These are phyloP conservation scores for Pangasius krempfi DNA, from an alignment of 2,797 vertebrate genomes.

Conservation along the genomic window DNA sequence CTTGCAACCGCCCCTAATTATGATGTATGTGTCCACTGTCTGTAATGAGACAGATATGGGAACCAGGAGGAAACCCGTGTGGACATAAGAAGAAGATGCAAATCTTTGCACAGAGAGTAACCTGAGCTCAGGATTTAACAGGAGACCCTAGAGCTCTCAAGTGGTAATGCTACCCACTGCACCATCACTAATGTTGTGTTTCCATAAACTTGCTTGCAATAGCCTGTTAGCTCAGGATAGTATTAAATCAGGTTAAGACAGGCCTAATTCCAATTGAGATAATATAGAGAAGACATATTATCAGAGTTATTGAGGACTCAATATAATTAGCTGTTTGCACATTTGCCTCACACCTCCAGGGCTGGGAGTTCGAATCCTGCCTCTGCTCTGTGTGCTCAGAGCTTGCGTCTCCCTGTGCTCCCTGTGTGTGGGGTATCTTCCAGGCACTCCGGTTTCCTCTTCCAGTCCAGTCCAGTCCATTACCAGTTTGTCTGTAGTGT, in stretches of 20 bases:
- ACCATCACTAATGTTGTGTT: neutral
- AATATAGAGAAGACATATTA: neutral
- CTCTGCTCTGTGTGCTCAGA: too few relatives aligned
- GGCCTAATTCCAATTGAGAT: neutral
- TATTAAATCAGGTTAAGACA: neutral
- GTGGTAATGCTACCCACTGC: neutral
- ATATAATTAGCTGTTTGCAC: neutral
- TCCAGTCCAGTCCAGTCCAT: too few relatives aligned
- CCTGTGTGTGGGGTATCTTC: too few relatives aligned
- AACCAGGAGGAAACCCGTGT: neutral
- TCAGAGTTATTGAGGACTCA: neutral
- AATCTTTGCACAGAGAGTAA: neutral
- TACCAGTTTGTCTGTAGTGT: too few relatives aligned
- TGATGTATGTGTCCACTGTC: constrained; percentile 22
- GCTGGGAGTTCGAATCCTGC: too few relatives aligned
- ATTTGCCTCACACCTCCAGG: too few relatives aligned
- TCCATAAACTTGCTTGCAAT: neutral
- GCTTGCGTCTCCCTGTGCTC: too few relatives aligned
- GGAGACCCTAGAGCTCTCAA: neutral
- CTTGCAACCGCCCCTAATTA: constrained; percentile 41
- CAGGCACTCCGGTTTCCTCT: too few relatives aligned
- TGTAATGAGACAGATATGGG: neutral
- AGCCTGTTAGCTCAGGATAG: neutral
- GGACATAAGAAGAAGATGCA: neutral
- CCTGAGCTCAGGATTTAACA: neutral